phyloP scores from a whole-genome alignment of 1,140 invertebrate genomes.

The Bombus waltoni region DNA sequence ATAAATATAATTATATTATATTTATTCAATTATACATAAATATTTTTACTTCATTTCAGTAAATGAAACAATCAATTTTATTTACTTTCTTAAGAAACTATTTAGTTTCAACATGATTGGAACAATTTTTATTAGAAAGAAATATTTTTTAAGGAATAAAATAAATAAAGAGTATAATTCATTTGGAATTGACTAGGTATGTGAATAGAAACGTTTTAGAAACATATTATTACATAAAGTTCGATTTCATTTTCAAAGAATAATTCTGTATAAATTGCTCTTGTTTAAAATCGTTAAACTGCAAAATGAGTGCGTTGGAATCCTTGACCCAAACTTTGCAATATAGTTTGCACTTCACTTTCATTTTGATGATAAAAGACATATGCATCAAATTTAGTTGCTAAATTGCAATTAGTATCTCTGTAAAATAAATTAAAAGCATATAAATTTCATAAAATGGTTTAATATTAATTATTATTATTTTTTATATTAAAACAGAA shows the following conservation, averaged over 20 bases:
- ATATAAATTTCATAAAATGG: conserved; percentile 2
- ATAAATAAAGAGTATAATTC: neutral
- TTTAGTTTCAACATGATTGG: neutral
- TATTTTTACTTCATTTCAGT: neutral
- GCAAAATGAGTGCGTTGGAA: conserved; percentile 80
- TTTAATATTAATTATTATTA: neutral
- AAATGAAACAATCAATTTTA: neutral
- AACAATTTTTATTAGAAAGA: neutral
- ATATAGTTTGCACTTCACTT: conserved; percentile 81
- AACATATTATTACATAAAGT: neutral
- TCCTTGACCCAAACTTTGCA: conserved; percentile 80
- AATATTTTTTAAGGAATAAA: neutral
- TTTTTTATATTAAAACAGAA: neutral
- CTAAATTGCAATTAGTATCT: conserved; percentile 84
- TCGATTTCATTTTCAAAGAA: neutral
- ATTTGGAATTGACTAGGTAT: conserved; percentile 38
- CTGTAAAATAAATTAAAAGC: conserved; percentile 76
- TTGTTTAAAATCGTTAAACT: conserved; percentile 66
- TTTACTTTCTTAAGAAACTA: neutral
- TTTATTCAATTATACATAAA: neutral
- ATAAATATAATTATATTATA: neutral
- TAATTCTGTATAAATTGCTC: neutral
- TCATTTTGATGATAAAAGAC: conserved; percentile 83
- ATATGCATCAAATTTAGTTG: conserved; percentile 84
- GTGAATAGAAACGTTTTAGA: neutral